Conservation (phyloP, 2,888 invertebrate genomes). For the Rhyacophila evoluta region DNA sequence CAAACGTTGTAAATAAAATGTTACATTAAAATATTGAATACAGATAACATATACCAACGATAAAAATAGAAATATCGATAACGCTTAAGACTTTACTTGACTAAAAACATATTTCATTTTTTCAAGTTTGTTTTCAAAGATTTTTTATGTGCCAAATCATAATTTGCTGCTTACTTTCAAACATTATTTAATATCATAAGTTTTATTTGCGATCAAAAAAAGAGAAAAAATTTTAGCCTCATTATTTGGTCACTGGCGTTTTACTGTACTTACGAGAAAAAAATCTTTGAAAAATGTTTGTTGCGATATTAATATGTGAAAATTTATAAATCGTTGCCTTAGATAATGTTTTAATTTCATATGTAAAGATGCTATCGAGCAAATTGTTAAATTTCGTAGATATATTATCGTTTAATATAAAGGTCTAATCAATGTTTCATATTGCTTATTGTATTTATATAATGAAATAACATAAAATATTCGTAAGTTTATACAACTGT, state of each 20-base stretch:
- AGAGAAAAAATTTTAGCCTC: not conserved
- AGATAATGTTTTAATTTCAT: slow-evolving; percentile 32
- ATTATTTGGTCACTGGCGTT: not conserved
- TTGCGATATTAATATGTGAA: slow-evolving; percentile 26
- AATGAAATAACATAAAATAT: not conserved
- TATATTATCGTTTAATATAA: slow-evolving; percentile 45
- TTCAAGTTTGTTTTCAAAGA: not conserved
- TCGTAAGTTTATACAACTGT: slow-evolving; percentile 18
- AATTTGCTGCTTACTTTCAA: not conserved
- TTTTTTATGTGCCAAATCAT: not conserved
- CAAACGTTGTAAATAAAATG: slow-evolving; percentile 20
- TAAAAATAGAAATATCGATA: not conserved
- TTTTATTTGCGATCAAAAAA: no score
- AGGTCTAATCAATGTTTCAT: slow-evolving; percentile 35
- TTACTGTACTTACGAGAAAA: not conserved
- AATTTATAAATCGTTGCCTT: slow-evolving; percentile 48
- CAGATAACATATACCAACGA: not conserved
- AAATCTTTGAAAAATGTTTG: not conserved
- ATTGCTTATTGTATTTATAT: slow-evolving; percentile 43
- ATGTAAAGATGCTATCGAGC: slow-evolving; percentile 2
- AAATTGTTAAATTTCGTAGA: slow-evolving; percentile 28
- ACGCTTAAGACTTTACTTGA: not conserved
- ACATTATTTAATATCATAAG: no score
- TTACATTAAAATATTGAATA: not conserved
- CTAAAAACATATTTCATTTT: not conserved